A percentile compares a stretch with the other conserved stretches of the same genome.
Evolutionary conservation across 2,113 vertebrate genomes (phyloP).

Genomic region (Platysternon megacephalum): DNA sequence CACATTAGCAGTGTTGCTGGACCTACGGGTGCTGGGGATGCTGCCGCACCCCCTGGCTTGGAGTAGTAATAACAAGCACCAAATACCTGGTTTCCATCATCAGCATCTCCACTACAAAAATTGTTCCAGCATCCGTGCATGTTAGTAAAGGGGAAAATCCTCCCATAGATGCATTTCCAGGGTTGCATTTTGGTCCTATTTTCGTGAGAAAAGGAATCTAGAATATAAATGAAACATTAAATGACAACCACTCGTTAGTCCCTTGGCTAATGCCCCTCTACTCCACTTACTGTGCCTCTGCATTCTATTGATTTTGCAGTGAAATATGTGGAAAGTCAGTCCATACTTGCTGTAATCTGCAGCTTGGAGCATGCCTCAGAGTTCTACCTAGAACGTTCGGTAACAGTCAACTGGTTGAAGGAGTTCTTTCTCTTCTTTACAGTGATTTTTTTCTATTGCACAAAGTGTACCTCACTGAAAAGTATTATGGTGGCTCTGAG

Average conservation of each 20-base stretch:
- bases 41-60: too few relatives aligned
- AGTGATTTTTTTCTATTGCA: not conserved
- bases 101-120: not conserved
- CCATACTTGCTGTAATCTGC: not conserved
- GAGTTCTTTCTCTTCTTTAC: not conserved
- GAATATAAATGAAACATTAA: not conserved
- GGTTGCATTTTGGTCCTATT: slow-evolving; percentile 14
- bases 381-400: not conserved
- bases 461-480: not conserved
- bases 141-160: slow-evolving; percentile 6
- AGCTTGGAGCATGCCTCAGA: not conserved
- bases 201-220: slow-evolving; percentile 8
- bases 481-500: slow-evolving; percentile 20
- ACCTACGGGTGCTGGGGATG: too few relatives aligned
- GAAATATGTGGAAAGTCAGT: not conserved
- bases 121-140: not conserved
- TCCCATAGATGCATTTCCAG: slow-evolving; percentile 14
- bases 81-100: not conserved
- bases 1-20: not conserved
- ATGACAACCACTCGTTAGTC: not conserved
- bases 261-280: too few relatives aligned
- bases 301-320: not conserved
- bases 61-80: too few relatives aligned
- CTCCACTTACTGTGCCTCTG: not conserved
- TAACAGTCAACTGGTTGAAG: not conserved